Conservation (phyloP, 2,888 invertebrate genomes). For the Netelia fuscicornis region DNA sequence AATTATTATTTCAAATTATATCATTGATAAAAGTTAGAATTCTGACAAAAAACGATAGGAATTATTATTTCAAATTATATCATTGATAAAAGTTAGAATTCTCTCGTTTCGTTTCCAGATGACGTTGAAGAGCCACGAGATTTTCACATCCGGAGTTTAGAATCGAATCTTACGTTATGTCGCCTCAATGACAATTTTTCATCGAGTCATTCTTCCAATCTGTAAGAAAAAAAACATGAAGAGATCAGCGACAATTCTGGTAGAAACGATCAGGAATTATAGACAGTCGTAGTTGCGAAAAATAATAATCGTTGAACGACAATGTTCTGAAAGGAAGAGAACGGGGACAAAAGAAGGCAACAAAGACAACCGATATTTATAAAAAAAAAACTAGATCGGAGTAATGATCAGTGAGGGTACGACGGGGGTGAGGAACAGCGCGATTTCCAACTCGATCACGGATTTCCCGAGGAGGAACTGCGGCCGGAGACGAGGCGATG, state of each 20-base stretch:
- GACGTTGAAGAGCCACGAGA: conserved; percentile 42
- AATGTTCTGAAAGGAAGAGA: conserved; percentile 21
- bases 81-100: not conserved
- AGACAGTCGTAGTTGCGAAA: conserved; percentile 15
- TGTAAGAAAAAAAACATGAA: conserved; percentile 14
- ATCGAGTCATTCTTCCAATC: not conserved
- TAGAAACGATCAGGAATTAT: not conserved
- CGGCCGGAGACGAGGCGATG: conserved; percentile 54
- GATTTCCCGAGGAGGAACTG: conserved; percentile 61
- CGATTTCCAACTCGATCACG: conserved; percentile 66
- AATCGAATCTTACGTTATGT: not conserved
- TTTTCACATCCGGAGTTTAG: not conserved
- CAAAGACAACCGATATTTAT: conserved; percentile 16
- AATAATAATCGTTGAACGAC: not conserved
- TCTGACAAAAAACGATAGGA: not conserved
- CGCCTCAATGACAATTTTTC: not conserved
- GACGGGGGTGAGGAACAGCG: conserved; percentile 68
- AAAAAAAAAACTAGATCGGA: conserved; percentile 57
- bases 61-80: not conserved
- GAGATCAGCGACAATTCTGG: conserved; percentile 10
- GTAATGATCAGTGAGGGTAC: conserved; percentile 74
- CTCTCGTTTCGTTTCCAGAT: conserved; percentile 21
- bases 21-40: not conserved
- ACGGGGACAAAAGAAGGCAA: not conserved
- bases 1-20: not conserved